Conservation (phyloP, 2,888 invertebrate genomes). For the Spisula subtruncata region DNA sequence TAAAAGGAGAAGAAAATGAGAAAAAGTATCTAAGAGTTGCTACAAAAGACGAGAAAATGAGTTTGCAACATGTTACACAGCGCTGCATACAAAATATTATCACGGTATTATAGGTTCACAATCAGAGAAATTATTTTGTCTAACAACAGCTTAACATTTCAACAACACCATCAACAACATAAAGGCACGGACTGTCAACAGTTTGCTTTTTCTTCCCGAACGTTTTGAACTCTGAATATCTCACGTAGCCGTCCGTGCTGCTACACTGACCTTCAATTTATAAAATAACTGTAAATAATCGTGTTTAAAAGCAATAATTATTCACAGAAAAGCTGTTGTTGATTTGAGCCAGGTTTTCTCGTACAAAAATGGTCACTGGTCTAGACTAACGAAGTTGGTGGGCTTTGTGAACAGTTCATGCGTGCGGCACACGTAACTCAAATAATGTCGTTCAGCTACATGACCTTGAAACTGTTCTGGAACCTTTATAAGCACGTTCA, state of each 20-base stretch:
- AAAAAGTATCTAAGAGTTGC: not conserved
- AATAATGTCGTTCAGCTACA: too few species aligned
- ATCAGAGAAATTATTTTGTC: not conserved
- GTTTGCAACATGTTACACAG: conserved; percentile 54
- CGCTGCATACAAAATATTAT: conserved; percentile 20
- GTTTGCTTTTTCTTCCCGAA: not conserved
- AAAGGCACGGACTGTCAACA: not conserved
- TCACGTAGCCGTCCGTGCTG: not conserved
- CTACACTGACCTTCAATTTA: not conserved
- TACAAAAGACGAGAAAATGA: conserved; percentile 47
- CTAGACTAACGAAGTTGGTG: too few species aligned
- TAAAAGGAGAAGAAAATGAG: conserved; percentile 22
- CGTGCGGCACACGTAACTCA: too few species aligned
- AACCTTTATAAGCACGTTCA: too few species aligned
- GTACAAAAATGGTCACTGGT: too few species aligned
- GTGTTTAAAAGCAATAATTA: not conserved
- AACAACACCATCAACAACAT: not conserved
- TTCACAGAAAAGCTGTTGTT: too few species aligned
- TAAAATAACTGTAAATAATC: not conserved
- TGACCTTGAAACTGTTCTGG: too few species aligned
- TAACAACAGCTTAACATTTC: conserved; percentile 23
- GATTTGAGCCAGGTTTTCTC: too few species aligned
- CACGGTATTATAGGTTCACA: not conserved
- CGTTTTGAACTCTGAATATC: not conserved
- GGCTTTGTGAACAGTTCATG: too few species aligned